Percentiles rank a stretch among this genome's conserved stretches.
Evolutionary conservation across 1,140 invertebrate genomes (phyloP).

Genomic region (Drosophila parabipectinata): DNA sequence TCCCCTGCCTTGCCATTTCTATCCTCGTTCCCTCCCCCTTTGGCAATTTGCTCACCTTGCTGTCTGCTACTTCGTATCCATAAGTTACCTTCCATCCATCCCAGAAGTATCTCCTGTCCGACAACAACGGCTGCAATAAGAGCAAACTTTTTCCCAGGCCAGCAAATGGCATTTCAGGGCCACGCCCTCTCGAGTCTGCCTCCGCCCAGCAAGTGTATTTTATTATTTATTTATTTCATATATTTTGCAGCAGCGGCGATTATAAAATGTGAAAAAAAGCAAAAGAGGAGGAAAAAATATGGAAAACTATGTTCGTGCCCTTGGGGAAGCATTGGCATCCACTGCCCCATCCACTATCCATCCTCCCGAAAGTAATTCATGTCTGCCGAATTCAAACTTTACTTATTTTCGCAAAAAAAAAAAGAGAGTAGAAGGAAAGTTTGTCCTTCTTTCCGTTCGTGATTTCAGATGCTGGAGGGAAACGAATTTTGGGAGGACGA

Average conservation of each 20-base stretch:
- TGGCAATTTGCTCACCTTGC: constrained; percentile 76
- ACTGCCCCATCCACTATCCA: background rate
- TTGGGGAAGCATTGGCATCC: constrained; percentile 28
- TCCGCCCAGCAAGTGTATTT: constrained; percentile 52
- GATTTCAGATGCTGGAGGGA: constrained; percentile 31
- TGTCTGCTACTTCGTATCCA: constrained; percentile 54
- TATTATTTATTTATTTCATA: constrained; percentile 81
- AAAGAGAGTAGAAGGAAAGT: constrained; percentile 27
- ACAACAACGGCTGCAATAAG: constrained; percentile 61
- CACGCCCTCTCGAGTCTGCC: constrained; percentile 45
- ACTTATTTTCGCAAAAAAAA: constrained; percentile 59
- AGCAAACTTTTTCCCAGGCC: constrained; percentile 63
- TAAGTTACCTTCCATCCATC: constrained; percentile 66
- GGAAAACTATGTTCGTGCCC: constrained; percentile 51
- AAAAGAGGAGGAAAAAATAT: constrained; percentile 27
- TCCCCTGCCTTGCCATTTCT: constrained; percentile 2
- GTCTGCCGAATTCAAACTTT: constrained; percentile 78
- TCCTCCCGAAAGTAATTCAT: constrained; percentile 57
- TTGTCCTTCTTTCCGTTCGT: constrained; percentile 42
- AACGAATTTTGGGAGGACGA: constrained; percentile 2
- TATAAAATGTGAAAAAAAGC: constrained; percentile 60
- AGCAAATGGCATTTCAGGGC: constrained; percentile 53
- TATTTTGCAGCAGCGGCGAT: constrained; percentile 58
- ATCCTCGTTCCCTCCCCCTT: constrained; percentile 5
- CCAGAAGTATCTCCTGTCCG: constrained; percentile 61